These are phyloP conservation scores for Acrobasis consociella DNA, from an alignment of 2,888 invertebrate species.

Conservation along the genomic window DNA sequence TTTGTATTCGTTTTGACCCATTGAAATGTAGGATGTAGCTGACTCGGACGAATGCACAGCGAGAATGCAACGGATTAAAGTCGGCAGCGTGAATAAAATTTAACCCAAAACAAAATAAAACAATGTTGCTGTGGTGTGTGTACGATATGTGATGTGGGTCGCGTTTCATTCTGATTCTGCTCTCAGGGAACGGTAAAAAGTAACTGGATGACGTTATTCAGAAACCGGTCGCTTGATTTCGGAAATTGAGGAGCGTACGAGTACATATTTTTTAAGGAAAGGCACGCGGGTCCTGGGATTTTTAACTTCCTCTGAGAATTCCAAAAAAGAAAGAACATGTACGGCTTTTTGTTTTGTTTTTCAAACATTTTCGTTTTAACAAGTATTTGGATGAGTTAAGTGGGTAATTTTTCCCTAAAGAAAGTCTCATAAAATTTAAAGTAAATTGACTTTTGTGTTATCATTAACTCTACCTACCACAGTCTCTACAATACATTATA, in stretches of 20 bases:
- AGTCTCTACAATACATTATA: neutral
- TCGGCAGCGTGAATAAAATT: constrained; percentile 7
- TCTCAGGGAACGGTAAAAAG: constrained; percentile 67
- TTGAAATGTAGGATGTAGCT: constrained; percentile 10
- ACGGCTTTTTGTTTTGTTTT: neutral
- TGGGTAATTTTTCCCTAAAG: constrained; percentile 25
- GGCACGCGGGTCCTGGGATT: constrained; percentile 24
- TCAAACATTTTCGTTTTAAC: constrained; percentile 15
- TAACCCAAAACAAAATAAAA: constrained; percentile 8
- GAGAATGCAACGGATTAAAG: constrained; percentile 7
- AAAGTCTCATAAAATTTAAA: neutral
- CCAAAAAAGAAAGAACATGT: neutral
- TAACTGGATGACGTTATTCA: constrained; percentile 63
- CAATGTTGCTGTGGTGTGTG: neutral
- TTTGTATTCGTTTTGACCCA: constrained; percentile 23
- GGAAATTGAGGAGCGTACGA: constrained; percentile 48
- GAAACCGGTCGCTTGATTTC: constrained; percentile 64
- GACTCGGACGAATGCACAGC: constrained; percentile 13
- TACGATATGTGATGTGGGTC: constrained; percentile 44
- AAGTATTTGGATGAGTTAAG: neutral
- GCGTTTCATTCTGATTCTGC: constrained; percentile 44
- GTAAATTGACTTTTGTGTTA: neutral
- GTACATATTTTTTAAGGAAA: constrained; percentile 23
- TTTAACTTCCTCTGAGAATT: neutral
- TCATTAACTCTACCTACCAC: neutral